Conservation (phyloP, 2,797 vertebrate genomes). For the Notolepis coatsorum region DNA sequence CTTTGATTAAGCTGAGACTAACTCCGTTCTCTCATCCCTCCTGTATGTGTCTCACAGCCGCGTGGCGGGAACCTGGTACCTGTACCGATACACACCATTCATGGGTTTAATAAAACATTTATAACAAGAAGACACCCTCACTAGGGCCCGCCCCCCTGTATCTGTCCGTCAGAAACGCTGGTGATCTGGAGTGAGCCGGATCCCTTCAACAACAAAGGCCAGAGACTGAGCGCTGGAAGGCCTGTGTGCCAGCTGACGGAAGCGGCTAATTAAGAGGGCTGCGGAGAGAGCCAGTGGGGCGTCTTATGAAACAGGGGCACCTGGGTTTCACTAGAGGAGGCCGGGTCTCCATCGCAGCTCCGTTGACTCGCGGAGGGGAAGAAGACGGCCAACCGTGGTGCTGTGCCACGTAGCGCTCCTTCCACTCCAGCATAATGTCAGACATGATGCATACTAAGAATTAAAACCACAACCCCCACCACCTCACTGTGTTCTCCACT, state of each 20-base stretch:
- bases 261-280: conserved; percentile 75
- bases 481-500: conserved; percentile 7
- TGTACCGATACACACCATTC: background rate
- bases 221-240: conserved; percentile 55
- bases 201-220: conserved; percentile 52
- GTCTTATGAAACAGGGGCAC: conserved; percentile 75
- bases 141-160: conserved; percentile 18
- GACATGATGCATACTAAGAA: conserved; percentile 25
- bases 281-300: conserved; percentile 65
- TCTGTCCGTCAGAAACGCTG: conserved; percentile 49
- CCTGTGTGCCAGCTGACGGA: conserved; percentile 73
- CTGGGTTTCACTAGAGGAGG: conserved; percentile 74
- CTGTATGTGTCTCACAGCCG: conserved; percentile 21
- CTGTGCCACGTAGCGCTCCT: conserved; percentile 41
- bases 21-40: conserved; percentile 32
- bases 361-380: conserved; percentile 47
- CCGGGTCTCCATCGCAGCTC: conserved; percentile 63
- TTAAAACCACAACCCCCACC: conserved; percentile 1
- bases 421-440: conserved; percentile 41
- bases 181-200: conserved; percentile 53
- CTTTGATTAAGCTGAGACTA: conserved; percentile 33
- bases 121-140: conserved; percentile 22
- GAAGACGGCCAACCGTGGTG: conserved; percentile 27
- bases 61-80: conserved; percentile 22
- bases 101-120: conserved; percentile 24